Conservation (phyloP, 2,888 invertebrate genomes). For the Andrena fulva region DNA sequence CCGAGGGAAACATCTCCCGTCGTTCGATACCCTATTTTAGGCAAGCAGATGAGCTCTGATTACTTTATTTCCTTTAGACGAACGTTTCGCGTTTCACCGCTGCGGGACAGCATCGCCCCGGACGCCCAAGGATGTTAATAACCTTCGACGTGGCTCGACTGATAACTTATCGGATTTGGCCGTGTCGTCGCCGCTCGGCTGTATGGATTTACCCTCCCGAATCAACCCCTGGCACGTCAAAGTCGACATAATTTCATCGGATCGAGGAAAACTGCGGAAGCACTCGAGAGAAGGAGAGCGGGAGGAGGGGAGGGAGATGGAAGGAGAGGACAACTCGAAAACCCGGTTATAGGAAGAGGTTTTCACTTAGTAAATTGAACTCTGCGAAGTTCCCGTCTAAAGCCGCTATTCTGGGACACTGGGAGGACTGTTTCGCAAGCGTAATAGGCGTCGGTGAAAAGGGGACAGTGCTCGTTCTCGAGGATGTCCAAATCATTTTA, state of each 20-base stretch:
- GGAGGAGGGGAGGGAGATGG: slow-evolving; percentile 1
- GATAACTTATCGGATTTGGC: slow-evolving; percentile 39
- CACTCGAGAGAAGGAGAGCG: slow-evolving; percentile 30
- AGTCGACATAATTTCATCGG: slow-evolving; percentile 74
- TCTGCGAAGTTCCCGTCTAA: slow-evolving; percentile 63
- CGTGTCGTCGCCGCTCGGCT: slow-evolving; percentile 17
- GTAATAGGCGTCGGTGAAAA: slow-evolving; percentile 30
- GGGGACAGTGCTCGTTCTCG: slow-evolving; percentile 1
- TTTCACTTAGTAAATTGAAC: slow-evolving; percentile 82
- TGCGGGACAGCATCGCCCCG: neutral
- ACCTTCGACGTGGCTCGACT: neutral
- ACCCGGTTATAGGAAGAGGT: slow-evolving; percentile 66
- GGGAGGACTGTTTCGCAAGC: slow-evolving; percentile 47
- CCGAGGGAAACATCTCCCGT: neutral
- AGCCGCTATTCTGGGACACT: slow-evolving; percentile 48
- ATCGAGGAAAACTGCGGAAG: slow-evolving; percentile 68
- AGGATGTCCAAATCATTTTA: slow-evolving; percentile 50
- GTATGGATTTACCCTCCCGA: slow-evolving; percentile 57
- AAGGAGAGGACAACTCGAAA: slow-evolving; percentile 42
- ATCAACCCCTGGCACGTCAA: slow-evolving; percentile 55
- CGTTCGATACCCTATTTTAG: neutral
- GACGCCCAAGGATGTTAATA: slow-evolving; percentile 16
- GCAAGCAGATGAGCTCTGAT: neutral
- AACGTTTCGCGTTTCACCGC: neutral
- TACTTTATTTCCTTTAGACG: neutral